A percentile compares a stretch with the other conserved stretches of the same genome.
Evolutionary conservation across 2,113 vertebrate species (phyloP).

Genomic region (Rana temporaria): DNA sequence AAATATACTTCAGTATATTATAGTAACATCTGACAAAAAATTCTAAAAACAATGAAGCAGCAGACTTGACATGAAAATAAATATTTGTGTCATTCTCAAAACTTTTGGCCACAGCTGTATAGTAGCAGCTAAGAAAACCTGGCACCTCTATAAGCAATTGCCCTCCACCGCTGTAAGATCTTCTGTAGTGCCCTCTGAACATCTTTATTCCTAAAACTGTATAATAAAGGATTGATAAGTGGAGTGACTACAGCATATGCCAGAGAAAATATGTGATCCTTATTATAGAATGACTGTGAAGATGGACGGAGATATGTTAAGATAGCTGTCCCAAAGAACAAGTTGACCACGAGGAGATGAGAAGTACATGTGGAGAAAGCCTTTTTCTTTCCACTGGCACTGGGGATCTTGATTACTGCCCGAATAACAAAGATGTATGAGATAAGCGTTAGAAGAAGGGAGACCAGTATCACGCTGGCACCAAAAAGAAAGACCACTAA

Average conservation of each 20-base stretch:
- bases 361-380: conserved; percentile 58
- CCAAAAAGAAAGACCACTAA: background rate
- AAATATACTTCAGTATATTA: too few relatives aligned
- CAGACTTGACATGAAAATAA: too few relatives aligned
- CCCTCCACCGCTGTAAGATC: background rate
- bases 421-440: too few relatives aligned
- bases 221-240: conserved; percentile 17
- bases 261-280: conserved; percentile 28
- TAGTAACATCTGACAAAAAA: too few relatives aligned
- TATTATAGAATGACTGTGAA: background rate
- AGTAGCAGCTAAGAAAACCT: too few relatives aligned
- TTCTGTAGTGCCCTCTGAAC: background rate
- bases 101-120: too few relatives aligned
- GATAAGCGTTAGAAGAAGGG: conserved; percentile 47
- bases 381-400: conserved; percentile 51
- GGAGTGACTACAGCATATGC: conserved; percentile 13
- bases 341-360: conserved; percentile 59
- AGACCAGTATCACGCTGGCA: background rate
- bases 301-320: conserved; percentile 34
- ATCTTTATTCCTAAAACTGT: conserved; percentile 33
- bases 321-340: conserved; percentile 49
- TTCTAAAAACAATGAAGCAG: too few relatives aligned
- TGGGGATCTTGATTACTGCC: conserved; percentile 37
- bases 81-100: too few relatives aligned
- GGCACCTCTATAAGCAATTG: too few relatives aligned